A percentile compares a stretch with the other conserved stretches of the same genome.
Evolutionary conservation across 2,797 vertebrate species (phyloP).

Genomic region (Sebastolobus altivelis): DNA sequence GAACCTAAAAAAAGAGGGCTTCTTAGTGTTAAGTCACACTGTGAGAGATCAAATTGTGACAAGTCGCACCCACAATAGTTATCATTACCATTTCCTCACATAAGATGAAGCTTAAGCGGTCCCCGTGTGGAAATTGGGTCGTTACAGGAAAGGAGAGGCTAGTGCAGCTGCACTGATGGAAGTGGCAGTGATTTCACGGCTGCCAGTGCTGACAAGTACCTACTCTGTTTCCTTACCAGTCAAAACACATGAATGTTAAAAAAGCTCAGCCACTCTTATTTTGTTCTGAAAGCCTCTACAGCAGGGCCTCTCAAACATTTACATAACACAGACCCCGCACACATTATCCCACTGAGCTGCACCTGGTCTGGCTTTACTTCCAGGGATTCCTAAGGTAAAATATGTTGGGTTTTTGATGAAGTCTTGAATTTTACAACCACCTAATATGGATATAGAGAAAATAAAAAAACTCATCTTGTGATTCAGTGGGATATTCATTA

Average conservation of each 20-base stretch:
- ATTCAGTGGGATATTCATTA: neutral
- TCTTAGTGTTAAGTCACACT: constrained; percentile 19
- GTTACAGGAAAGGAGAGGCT: constrained; percentile 26
- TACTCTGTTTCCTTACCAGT: constrained; percentile 46
- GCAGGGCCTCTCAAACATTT: constrained; percentile 14
- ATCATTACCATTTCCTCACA: constrained; percentile 32
- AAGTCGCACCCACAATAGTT: constrained; percentile 17
- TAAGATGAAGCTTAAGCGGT: constrained; percentile 29
- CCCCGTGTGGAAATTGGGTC: constrained; percentile 28
- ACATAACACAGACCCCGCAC: constrained; percentile 30
- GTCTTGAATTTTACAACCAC: neutral
- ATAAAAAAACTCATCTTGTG: neutral
- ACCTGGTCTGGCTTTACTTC: neutral
- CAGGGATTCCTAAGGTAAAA: neutral
- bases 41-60: constrained; percentile 41
- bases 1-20: constrained; percentile 10
- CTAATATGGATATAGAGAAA: neutral
- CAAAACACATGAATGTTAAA: constrained; percentile 47
- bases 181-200: constrained; percentile 30
- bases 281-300: constrained; percentile 23
- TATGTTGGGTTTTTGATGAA: neutral
- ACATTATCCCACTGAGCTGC: constrained; percentile 10
- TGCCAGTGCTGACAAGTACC: constrained; percentile 39
- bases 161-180: constrained; percentile 30
- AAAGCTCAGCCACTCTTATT: constrained; percentile 13